These are phyloP conservation scores for Nowickia ferox DNA, from an alignment of 2,888 invertebrate genomes.

Conservation along the genomic window DNA sequence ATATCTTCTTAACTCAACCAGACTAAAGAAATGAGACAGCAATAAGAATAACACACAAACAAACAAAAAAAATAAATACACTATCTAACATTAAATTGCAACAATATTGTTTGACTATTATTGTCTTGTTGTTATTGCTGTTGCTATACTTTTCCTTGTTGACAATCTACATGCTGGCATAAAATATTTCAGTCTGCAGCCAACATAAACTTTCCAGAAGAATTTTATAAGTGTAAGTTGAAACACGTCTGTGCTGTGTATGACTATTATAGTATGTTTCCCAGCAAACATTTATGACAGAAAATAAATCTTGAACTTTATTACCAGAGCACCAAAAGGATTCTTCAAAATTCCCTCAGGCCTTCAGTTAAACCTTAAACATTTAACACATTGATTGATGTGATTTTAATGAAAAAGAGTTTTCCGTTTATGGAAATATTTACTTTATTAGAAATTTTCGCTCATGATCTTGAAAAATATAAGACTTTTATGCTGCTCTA, in stretches of 20 bases:
- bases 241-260: not conserved
- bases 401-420: too few relatives aligned
- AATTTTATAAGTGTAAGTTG: not conserved
- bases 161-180: conserved; percentile 37
- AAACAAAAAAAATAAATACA: conserved; percentile 10
- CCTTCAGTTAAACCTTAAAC: too few relatives aligned
- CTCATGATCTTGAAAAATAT: too few relatives aligned
- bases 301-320: too few relatives aligned
- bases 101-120: conserved; percentile 49
- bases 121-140: conserved; percentile 23
- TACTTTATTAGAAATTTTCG: too few relatives aligned
- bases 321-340: too few relatives aligned
- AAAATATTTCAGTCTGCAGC: conserved; percentile 33
- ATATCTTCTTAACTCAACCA: not conserved
- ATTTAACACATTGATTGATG: too few relatives aligned
- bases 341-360: too few relatives aligned
- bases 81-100: conserved; percentile 45
- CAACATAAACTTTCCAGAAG: conserved; percentile 26
- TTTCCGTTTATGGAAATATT: too few relatives aligned
- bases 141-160: conserved; percentile 44
- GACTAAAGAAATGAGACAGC: conserved; percentile 24
- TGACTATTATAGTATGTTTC: too few relatives aligned
- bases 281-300: too few relatives aligned
- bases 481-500: too few relatives aligned
- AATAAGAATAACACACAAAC: not conserved